Base-by-base conservation (phyloP, 2,113 vertebrate species). In the Parotia lawesii region DNA sequence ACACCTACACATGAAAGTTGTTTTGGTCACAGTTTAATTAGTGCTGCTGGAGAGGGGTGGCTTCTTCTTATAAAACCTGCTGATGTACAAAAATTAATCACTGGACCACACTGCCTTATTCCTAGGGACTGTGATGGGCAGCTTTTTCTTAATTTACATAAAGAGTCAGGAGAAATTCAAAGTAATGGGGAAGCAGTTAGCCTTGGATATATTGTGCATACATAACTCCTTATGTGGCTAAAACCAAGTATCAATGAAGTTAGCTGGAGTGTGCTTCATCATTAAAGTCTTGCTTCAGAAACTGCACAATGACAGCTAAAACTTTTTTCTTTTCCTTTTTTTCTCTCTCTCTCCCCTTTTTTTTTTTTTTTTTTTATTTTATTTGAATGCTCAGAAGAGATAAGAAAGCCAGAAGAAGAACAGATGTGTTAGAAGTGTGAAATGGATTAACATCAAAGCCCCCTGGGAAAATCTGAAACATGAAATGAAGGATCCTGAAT, bases 361-460 rank as follows among this genome's bases (percentile, higher is more conserved):
- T 21, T 66, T 79, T 19, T 4, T 33, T 37, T 33, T 75, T 92
- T 48, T 74, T 60, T 45, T 90, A 86, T 95, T 96, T 93, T 94
- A 89, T 97, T 91, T 97, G 95, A 97, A 98, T 97, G 96, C 93
- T 97, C 89, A 93, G 96, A 96, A 97, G 96, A 97, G 97, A 98
- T 97, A 98, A 98, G 96, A 97, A 97, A 97, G 90, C 91, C 92
- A 92, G 94, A 97, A 97, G 97, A 98, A 97, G 96, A 98, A 97
- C 97, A 97, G 97, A 97, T 97, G 96, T 98, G 97, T 97, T 97
- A 97, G 97, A 98, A 97, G 97, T 97, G 97, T 98, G 97, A 97
- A 98, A 98, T 96, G 97, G 97, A 98, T 98, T 98, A 98, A 97
- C 97, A 98, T 98, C 97, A 97, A 98, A 98, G 97, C 85, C 97